Evolutionary conservation across 2,113 vertebrate genomes (phyloP).

Genomic region (Perca flavescens): DNA sequence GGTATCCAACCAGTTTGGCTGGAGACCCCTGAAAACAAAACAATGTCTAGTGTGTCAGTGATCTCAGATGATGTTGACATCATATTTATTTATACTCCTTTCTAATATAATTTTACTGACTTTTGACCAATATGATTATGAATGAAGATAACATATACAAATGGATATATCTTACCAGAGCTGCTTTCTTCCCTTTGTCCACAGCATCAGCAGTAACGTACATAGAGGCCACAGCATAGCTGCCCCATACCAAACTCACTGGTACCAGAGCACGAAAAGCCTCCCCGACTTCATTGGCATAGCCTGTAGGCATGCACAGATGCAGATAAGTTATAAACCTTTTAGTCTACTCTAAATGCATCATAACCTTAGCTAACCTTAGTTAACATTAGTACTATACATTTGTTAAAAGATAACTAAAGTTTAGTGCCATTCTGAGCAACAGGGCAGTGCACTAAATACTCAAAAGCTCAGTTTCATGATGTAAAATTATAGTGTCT

Average conservation of each 20-base stretch:
- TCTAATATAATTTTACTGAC: background rate
- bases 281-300: conserved; percentile 96
- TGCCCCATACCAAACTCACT: conserved; percentile 89
- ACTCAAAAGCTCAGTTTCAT: conserved; percentile 1
- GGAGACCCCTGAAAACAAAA: too few relatives aligned
- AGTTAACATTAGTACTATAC: background rate
- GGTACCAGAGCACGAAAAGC: conserved; percentile 94
- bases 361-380: background rate
- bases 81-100: background rate
- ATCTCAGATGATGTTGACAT: background rate
- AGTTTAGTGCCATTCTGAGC: background rate
- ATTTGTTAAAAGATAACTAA: background rate
- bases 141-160: conserved; percentile 3
- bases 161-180: conserved; percentile 82
- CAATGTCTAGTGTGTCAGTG: background rate
- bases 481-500: background rate
- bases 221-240: conserved; percentile 90
- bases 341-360: conserved; percentile 13
- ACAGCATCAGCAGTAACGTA: conserved; percentile 94
- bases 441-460: background rate
- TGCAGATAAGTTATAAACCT: background rate
- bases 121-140: background rate
- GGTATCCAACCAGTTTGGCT: background rate
- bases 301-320: conserved; percentile 84
- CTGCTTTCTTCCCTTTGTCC: conserved; percentile 94